Evolutionary conservation across 1,140 invertebrate species (phyloP), one percentile per base, ranked within the genome.

Genomic region (Tigriopus japonicus): DNA sequence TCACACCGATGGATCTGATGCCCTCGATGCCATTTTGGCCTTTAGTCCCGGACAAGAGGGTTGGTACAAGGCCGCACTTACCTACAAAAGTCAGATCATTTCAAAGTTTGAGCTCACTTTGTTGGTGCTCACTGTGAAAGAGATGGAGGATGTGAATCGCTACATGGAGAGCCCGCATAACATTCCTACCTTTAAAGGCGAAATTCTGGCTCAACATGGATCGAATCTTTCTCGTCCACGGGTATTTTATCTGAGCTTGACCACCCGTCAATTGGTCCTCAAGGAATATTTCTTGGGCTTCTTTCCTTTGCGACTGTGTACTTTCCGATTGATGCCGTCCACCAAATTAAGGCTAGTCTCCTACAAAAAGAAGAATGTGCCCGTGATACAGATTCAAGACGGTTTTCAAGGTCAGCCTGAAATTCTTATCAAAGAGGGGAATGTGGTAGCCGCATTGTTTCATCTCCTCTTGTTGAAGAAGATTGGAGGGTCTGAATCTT

Each of bases 401-500:
- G 88, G 90, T 40, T 86, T 84, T 60, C 90, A 94, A 68, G 83
- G 86, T 0, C 81, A 82, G 66, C 80, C 93, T 19, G 82, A 85
- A 71, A 72, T 94, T 62, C 79, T 81, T 60, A 83, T 84, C 12
- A 80, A 82, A 63, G 85, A 92, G 71, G 76, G 87, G 1, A 88
- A 90, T 72, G 82, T 92, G 19, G 86, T 95, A 62, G 87, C 87
- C 3, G 89, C 90, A 45, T 87, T 87, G 6, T 94, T 92, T 71
- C 88, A 88, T 0, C 82, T 89, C 67, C 90, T 91, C 71, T 76
- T 94, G 45, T 71, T 93, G n/a, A 89, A 89, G 74, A 93, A 93
- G 74, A 92, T 93, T 68, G 90, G 89, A 53, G 90, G 90, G 6
- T 91, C 87, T 23, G 89, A 94, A 74, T 89, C 88, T 24, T 95